These are phyloP conservation scores for Kradibia gibbosae DNA, from an alignment of 1,140 invertebrate species.

Conservation along the genomic window DNA sequence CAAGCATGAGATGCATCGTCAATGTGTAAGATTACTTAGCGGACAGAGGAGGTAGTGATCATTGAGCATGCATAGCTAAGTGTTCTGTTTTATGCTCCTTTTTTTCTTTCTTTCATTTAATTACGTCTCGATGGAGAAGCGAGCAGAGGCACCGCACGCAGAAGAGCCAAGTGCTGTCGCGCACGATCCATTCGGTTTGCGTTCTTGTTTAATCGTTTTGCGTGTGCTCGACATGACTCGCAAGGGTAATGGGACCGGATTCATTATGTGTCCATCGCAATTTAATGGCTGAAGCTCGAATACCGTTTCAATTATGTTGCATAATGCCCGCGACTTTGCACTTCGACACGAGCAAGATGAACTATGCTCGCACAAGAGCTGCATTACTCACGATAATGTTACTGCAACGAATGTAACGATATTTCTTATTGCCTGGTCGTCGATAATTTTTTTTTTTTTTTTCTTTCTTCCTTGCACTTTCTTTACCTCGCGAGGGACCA, in stretches of 20 bases:
- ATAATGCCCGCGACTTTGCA: slow-evolving; percentile 36
- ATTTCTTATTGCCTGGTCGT: too few species aligned
- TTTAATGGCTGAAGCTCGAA: slow-evolving; percentile 19
- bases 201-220: background rate
- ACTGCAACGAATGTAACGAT: background rate
- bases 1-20: slow-evolving; percentile 20
- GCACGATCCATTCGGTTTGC: background rate
- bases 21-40: background rate
- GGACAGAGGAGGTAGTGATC: background rate
- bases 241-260: background rate
- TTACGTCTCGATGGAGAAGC: background rate
- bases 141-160: background rate
- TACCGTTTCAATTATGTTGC: slow-evolving; percentile 25
- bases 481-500: too few species aligned
- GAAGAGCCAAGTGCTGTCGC: background rate
- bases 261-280: slow-evolving; percentile 10
- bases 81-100: slow-evolving; percentile 18
- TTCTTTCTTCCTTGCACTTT: too few species aligned
- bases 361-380: background rate
- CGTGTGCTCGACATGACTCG: background rate
- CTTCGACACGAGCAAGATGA: slow-evolving; percentile 8
- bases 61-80: slow-evolving; percentile 29
- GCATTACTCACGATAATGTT: slow-evolving; percentile 7
- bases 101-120: slow-evolving; percentile 36
- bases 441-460: too few species aligned